Conservation (phyloP, 2,113 vertebrate species). For the Esox niger region DNA sequence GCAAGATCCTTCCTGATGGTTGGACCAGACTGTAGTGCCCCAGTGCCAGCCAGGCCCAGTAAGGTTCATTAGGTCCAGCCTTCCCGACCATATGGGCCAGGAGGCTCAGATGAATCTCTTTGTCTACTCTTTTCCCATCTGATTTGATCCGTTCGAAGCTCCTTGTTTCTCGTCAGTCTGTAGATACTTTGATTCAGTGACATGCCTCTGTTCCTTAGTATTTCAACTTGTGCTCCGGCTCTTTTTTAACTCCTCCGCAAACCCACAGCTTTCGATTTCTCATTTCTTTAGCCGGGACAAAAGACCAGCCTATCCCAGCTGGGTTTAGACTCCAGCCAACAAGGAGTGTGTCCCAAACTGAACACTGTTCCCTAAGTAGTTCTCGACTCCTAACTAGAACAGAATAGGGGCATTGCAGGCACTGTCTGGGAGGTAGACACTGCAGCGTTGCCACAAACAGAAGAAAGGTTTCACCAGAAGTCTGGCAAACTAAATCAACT, state of each 20-base stretch:
- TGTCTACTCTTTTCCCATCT: conserved; percentile 18
- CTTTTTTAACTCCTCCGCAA: not conserved
- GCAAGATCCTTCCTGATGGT: not conserved
- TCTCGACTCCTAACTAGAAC: too few relatives aligned
- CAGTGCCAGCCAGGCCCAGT: conserved; percentile 15
- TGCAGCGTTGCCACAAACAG: not conserved
- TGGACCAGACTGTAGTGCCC: not conserved
- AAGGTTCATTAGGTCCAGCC: conserved; percentile 32
- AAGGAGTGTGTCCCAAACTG: too few relatives aligned
- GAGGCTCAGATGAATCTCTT: conserved; percentile 31
- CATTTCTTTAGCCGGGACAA: conserved; percentile 17
- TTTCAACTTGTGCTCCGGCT: not conserved
- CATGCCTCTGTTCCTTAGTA: not conserved
- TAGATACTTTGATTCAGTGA: too few relatives aligned
- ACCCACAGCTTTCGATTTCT: conserved; percentile 21
- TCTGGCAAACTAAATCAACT: conserved; percentile 7
- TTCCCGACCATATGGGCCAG: conserved; percentile 41
- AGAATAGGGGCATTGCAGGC: too few relatives aligned
- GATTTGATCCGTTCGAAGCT: not conserved
- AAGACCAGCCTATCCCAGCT: conserved; percentile 28
- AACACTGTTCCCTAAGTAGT: too few relatives aligned
- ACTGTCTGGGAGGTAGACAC: too few relatives aligned
- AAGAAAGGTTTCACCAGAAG: not conserved
- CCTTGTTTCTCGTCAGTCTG: not conserved
- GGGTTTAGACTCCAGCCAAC: conserved; percentile 10